Evolutionary conservation across 1,140 invertebrate genomes (phyloP), one percentile per base, ranked within the genome.

Genomic region (Alviniconcha marisindica): DNA sequence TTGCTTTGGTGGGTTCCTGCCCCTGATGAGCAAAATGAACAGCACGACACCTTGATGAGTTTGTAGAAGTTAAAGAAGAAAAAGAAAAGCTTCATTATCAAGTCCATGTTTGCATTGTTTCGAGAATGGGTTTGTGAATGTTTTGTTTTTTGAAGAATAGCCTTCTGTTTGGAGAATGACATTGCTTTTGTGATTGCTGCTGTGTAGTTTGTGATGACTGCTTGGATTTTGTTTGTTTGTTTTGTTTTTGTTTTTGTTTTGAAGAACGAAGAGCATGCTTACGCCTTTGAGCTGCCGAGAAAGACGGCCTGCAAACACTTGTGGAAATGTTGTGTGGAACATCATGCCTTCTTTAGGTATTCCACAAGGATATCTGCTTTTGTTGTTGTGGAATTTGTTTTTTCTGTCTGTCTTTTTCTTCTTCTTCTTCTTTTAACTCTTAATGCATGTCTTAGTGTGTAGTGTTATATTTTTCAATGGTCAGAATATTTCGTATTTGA

Each of bases 321-420:
- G 78, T 99, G 98, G 97, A 97, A 98, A 90, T 99, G 98, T 93
- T 99, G 98, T 92, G 96, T 98, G 36, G 98, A 99, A 91, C 98
- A 99, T 93, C 98, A 99, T 94, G 96, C 97, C 2, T 99, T 99
- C 94, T 99, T 92, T 83, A 91, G 92, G 91, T 91, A 88, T 44
- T 69, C 2, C 5, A 73, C 14, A 36, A 14, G 74, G 31, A 56
- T 14, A 76, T 38, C 77, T 38, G 14, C 14, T 80, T 14, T 31
- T 15, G 31, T 33, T 42, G 69, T 83, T 33, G 10, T 36, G 12
- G 10, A 80, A 28, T 15, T 42, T 80, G 28, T 69, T n/a, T 42
- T 31, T 60, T 69, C n/a, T 51, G 48, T 56, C 44, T 48, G 44
- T 48, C 18, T 18, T 5, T n/a, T n/a, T n/a, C n/a, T 48, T 48